Conservation (phyloP, 2,888 invertebrate species). For the Neocrepidodera transversa region DNA sequence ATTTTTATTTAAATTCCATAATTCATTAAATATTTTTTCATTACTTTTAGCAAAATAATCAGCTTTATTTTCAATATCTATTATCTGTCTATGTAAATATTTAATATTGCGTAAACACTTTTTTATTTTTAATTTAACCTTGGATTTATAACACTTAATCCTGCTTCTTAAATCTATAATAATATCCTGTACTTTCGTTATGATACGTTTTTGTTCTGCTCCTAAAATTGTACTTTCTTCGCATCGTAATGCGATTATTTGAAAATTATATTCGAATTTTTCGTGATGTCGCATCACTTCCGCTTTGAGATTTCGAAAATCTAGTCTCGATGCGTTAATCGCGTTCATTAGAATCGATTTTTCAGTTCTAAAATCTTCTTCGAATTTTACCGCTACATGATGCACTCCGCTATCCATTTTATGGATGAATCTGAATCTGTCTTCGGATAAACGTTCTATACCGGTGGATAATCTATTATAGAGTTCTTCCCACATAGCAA, state of each 20-base stretch:
- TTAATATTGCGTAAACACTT: slow-evolving; percentile 73
- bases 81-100: slow-evolving; percentile 71
- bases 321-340: slow-evolving; percentile 77
- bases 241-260: slow-evolving; percentile 84
- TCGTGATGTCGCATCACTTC: slow-evolving; percentile 85
- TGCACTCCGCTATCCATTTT: background rate
- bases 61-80: slow-evolving; percentile 74
- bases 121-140: slow-evolving; percentile 70
- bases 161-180: slow-evolving; percentile 71
- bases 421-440: too few species aligned
- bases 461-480: too few species aligned
- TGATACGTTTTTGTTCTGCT: slow-evolving; percentile 77
- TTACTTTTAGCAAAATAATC: slow-evolving; percentile 70
- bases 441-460: too few species aligned
- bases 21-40: slow-evolving; percentile 66
- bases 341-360: slow-evolving; percentile 75
- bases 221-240: slow-evolving; percentile 84
- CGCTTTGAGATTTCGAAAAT: slow-evolving; percentile 79
- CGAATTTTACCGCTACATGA: slow-evolving; percentile 69
- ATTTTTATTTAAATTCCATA: slow-evolving; percentile 70
- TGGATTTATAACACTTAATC: slow-evolving; percentile 71
- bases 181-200: slow-evolving; percentile 78
- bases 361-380: slow-evolving; percentile 73
- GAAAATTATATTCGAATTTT: slow-evolving; percentile 90
- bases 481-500: too few species aligned